phyloP scores from a whole-genome alignment of 2,888 invertebrate genomes.

The Pomacea canaliculata region DNA sequence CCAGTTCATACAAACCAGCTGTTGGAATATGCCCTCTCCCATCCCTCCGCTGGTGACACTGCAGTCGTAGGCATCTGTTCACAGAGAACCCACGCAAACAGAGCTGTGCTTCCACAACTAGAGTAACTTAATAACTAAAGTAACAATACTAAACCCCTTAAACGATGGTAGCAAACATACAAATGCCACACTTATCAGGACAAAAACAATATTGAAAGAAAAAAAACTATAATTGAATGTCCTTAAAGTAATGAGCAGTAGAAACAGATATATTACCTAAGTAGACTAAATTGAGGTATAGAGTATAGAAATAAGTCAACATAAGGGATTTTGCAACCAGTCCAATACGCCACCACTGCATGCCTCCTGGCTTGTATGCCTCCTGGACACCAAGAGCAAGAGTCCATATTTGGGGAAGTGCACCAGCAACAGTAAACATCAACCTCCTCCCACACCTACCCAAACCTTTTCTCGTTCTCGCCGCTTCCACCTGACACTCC shows the following conservation, averaged over 20 bases:
- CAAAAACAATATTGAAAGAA: not conserved
- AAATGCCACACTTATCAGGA: not conserved
- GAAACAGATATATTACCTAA: no score
- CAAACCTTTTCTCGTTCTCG: no score
- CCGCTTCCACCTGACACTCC: no score
- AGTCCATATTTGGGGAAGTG: no score
- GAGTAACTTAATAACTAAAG: no score
- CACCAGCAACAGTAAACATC: no score
- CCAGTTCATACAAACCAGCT: conserved; percentile 48
- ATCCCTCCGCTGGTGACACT: conserved; percentile 53
- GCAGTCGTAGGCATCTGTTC: conserved; percentile 51
- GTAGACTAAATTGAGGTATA: no score
- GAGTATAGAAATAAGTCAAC: no score
- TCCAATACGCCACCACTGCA: not conserved
- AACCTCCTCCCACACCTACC: not conserved
- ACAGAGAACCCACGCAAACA: not conserved
- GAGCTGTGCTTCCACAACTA: no score
- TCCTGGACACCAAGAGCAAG: not conserved
- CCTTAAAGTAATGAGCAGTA: no score
- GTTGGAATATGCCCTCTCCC: conserved; percentile 59
- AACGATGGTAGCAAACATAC: not conserved
- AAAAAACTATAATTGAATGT: no score
- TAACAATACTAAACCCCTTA: not conserved
- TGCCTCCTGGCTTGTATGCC: not conserved
- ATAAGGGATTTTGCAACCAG: no score